Evolutionary conservation across 2,797 vertebrate species (phyloP), one percentile per base, ranked within the genome.

Genomic region (Pygocentrus nattereri): DNA sequence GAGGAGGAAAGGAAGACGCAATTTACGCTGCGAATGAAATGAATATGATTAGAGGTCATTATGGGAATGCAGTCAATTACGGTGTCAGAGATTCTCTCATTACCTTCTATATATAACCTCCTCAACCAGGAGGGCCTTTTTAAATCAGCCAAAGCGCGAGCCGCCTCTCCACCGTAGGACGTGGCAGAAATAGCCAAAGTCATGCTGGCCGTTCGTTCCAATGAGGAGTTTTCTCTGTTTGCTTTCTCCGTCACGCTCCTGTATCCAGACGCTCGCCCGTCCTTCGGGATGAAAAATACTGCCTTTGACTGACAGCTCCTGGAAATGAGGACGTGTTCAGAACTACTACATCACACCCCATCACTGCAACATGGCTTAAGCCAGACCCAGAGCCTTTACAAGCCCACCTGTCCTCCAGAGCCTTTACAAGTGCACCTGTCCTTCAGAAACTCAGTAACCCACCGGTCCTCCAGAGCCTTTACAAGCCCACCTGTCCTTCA

Each of bases 331-430:
- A 73, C 10, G 65, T 56, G 73, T 62, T 47, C 68, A 73, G 65
- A 67, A 64, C 25, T 80, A 56, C 77, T 73, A 67, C 74, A 77
- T 84, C 82, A 77, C 65, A 68, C n/a, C 27, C 52, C 79, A 81
- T 70, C 74, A 56, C 8, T 73, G 64, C 75, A 73, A 74, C 65
- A 72, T 25, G 65, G 49, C 19, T 47, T 3, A 7, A 54, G 34
- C 34, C 74, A 44, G 69, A 34, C 34, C n/a, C n/a, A n/a, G n/a
- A n/a, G n/a, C n/a, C n/a, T n/a, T n/a, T n/a, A n/a, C n/a, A n/a
- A n/a, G n/a, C n/a, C n/a, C n/a, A n/a, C n/a, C n/a, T n/a, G n/a
- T n/a, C n/a, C n/a, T n/a, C n/a, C n/a, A n/a, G n/a, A n/a, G n/a
- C n/a, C n/a, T n/a, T n/a, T n/a, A n/a, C n/a, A n/a, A n/a, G n/a